Conservation (phyloP, 2,113 vertebrate genomes). For the Pterocles orientalis region DNA sequence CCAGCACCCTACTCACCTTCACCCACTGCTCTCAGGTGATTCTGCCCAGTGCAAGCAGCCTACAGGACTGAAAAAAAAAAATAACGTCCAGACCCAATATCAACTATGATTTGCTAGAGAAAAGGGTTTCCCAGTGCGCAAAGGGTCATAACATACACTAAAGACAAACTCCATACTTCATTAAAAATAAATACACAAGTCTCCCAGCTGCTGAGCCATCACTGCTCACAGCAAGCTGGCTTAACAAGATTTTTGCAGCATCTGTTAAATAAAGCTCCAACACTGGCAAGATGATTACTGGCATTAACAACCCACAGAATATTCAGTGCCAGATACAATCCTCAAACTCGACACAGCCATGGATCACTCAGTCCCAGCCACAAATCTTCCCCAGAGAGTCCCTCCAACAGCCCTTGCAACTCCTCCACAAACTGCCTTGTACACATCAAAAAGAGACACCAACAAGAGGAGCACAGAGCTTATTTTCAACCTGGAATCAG, state of each 20-base stretch:
- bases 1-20: neutral
- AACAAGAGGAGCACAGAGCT: fast-evolving
- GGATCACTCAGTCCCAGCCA: neutral
- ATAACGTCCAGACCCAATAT: neutral
- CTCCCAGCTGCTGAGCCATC: neutral
- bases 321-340: neutral
- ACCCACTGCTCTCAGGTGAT: neutral
- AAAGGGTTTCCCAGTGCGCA: neutral
- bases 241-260: neutral
- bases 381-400: neutral
- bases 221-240: neutral
- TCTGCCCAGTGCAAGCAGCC: neutral
- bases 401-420: neutral
- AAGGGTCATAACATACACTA: neutral
- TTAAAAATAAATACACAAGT: neutral
- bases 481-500: neutral
- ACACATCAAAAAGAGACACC: neutral
- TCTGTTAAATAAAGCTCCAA: neutral
- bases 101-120: neutral
- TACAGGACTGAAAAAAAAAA: neutral
- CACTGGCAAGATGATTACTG: neutral
- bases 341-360: neutral
- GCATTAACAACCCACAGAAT: neutral
- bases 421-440: neutral
- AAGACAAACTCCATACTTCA: neutral